phyloP scores from a whole-genome alignment of 1,140 invertebrate species.

The Marisa cornuarietis region DNA sequence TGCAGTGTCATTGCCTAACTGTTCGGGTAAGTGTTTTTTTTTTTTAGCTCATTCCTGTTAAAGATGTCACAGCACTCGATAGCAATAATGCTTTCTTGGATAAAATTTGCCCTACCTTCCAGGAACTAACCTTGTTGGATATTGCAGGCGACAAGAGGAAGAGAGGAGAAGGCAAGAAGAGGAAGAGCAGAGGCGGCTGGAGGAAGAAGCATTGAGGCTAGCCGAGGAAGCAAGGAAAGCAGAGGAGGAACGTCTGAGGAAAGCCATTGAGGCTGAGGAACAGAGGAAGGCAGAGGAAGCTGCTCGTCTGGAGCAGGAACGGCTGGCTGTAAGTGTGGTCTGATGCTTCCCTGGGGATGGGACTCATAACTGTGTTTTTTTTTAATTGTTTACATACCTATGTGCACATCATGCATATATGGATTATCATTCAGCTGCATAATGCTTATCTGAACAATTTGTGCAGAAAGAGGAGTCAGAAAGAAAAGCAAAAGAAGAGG shows the following conservation, averaged over 20 bases:
- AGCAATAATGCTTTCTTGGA: too few relatives aligned
- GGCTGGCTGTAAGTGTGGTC: slow-evolving; percentile 27
- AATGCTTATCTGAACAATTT: neutral
- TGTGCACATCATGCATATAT: too few relatives aligned
- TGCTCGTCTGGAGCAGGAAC: slow-evolving; percentile 50
- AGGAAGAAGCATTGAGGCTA: slow-evolving; percentile 53
- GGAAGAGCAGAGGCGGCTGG: slow-evolving; percentile 51
- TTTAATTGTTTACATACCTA: neutral
- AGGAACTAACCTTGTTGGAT: too few relatives aligned
- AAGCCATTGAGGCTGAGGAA: slow-evolving; percentile 60
- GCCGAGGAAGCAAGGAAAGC: slow-evolving; percentile 51
- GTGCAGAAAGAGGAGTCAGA: slow-evolving; percentile 61
- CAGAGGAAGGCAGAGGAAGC: slow-evolving; percentile 54
- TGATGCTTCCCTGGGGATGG: too few relatives aligned
- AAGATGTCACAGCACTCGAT: too few relatives aligned
- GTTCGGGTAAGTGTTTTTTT: too few relatives aligned
- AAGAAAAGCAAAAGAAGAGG: slow-evolving; percentile 56
- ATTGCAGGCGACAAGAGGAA: slow-evolving; percentile 52
- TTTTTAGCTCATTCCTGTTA: too few relatives aligned
- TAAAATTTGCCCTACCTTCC: too few relatives aligned
- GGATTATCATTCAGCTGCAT: too few relatives aligned
- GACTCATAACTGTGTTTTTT: neutral
- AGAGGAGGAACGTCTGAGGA: slow-evolving; percentile 58
- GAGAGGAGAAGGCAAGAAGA: slow-evolving; percentile 53
- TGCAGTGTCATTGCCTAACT: too few relatives aligned